Evolutionary conservation across 1,140 invertebrate species (phyloP).

Genomic region (Halyomorpha halys): DNA sequence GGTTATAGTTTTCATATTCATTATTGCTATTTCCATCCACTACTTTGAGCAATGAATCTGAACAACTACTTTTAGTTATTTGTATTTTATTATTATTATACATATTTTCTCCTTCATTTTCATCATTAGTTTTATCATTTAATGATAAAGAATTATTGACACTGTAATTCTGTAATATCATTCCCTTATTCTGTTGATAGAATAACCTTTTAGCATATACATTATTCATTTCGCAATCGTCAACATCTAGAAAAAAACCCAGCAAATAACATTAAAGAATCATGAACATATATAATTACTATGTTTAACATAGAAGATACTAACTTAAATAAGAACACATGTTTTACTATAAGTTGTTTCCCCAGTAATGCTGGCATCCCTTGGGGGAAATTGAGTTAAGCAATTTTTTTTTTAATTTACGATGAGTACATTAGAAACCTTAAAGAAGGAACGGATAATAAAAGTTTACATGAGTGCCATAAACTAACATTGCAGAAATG

Average conservation of each 20-base stretch:
- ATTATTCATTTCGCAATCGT: constrained; percentile 5
- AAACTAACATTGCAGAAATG: too few species aligned
- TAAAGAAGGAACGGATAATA: too few species aligned
- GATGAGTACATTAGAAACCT: too few species aligned
- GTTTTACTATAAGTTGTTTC: too few species aligned
- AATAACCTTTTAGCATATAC: constrained; percentile 1
- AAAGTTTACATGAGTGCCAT: too few species aligned
- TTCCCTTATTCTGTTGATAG: constrained; percentile 2
- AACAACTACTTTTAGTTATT: not conserved
- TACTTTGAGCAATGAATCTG: not conserved
- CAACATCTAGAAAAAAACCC: not conserved
- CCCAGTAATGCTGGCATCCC: too few species aligned
- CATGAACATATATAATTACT: too few species aligned
- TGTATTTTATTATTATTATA: not conserved
- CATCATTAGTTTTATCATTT: not conserved
- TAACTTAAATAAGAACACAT: too few species aligned
- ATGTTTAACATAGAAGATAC: too few species aligned
- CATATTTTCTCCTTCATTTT: constrained; percentile 7
- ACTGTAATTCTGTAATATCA: not conserved
- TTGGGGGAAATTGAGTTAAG: too few species aligned
- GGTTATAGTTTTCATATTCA: not conserved
- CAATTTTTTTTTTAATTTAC: too few species aligned
- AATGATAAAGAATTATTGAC: not conserved
- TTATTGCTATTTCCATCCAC: not conserved
- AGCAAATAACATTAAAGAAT: not conserved